Conservation (phyloP, 2,888 invertebrate genomes). For the Exephanes ischioxanthus region DNA sequence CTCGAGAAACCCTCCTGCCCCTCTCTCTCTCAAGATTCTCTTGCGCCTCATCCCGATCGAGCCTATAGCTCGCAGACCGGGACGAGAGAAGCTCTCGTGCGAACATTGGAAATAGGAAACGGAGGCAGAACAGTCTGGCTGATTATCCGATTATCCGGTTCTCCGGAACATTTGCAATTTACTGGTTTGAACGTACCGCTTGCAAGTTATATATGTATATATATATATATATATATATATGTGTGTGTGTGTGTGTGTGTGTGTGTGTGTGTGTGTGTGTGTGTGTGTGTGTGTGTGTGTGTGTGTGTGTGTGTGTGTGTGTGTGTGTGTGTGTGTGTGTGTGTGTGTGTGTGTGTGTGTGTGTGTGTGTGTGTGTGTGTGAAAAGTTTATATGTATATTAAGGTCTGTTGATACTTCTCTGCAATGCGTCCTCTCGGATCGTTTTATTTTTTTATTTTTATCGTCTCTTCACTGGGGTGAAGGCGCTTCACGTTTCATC, state of each 20-base stretch:
- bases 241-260: too few species aligned
- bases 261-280: too few species aligned
- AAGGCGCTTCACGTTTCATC: background rate
- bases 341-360: too few species aligned
- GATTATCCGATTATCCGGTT: conserved; percentile 84
- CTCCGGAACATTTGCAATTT: conserved; percentile 82
- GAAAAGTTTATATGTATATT: background rate
- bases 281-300: too few species aligned
- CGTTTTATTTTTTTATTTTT: background rate
- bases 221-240: too few species aligned
- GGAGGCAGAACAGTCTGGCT: conserved; percentile 82
- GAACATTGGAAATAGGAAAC: conserved; percentile 81
- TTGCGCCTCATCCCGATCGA: conserved; percentile 34
- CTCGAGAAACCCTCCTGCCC: conserved; percentile 13
- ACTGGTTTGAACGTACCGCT: conserved; percentile 74
- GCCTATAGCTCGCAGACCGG: conserved; percentile 33
- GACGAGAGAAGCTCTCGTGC: conserved; percentile 35
- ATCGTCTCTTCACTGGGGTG: background rate
- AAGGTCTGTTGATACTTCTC: background rate
- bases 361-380: too few species aligned
- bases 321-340: too few species aligned
- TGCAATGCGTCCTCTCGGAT: background rate
- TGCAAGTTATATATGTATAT: too few species aligned
- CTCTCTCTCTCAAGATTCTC: conserved; percentile 22
- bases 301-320: too few species aligned